A percentile compares a stretch with the other conserved stretches of the same genome.
Conservation (phyloP, 2,113 vertebrate species). For the Hoplias malabaricus region DNA sequence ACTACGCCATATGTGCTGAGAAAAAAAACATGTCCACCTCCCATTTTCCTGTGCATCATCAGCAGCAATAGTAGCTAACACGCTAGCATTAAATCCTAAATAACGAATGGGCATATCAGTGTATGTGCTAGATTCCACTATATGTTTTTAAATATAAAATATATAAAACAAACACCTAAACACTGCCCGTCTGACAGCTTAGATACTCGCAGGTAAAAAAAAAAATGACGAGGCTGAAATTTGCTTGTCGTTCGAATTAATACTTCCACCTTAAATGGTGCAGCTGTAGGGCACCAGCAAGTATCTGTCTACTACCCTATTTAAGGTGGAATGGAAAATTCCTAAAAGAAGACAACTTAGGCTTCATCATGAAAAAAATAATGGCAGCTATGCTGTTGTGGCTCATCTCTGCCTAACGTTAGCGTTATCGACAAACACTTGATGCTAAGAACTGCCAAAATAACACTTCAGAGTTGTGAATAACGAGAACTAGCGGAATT, state of each 20-base stretch:
- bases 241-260: no score
- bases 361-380: no score
- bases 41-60: constrained; percentile 79
- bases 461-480: background rate
- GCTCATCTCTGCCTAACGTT: background rate
- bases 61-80: constrained; percentile 69
- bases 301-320: no score
- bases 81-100: constrained; percentile 55
- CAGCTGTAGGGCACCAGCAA: no score
- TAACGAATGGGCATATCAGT: no score
- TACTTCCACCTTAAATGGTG: no score
- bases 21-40: constrained; percentile 79
- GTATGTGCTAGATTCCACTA: no score
- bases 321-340: no score
- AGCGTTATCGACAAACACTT: background rate
- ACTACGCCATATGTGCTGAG: constrained; percentile 67
- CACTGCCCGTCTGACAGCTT: background rate
- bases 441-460: background rate
- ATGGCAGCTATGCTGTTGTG: constrained; percentile 23
- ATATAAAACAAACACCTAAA: background rate
- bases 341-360: no score
- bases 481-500: background rate
- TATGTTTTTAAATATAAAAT: no score
- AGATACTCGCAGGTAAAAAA: background rate
- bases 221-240: no score